Base-by-base conservation (phyloP, 2,113 vertebrate species). In the Albula goreensis region DNA sequence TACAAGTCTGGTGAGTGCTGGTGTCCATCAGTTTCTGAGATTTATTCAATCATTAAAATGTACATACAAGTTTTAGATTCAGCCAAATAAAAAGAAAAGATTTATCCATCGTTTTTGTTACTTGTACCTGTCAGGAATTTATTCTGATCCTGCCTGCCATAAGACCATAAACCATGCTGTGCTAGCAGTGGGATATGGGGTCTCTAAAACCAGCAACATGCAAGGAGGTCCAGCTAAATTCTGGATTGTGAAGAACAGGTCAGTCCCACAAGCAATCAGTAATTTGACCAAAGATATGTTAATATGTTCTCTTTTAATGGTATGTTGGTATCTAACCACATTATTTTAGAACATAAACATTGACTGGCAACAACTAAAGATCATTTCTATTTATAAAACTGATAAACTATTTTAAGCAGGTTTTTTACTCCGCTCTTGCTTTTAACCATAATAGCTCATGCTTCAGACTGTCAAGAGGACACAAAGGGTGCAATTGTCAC, bases 1-100 rank as follows among this genome's bases (percentile, higher is more conserved):
- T 91, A 91, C 50, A 17, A 52, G 17, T 89, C 87, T 0, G 93
- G 92, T 92, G 78, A 25, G 78, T 31, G 10, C 31, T 79, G 25
- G 53, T 12, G 12, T 56, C 12, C 0, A 56, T 6, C 53, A 1
- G 6, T 56, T 12, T 77, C 5, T 77, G 17, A 77, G 22, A 19
- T 77, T 10, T 77, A n/a, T 77, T 77, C 70, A 77, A 77, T 25
- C 70, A 77, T 19, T 12, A 56, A 56, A 56, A 56, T 56, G 53
- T 12, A 56, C 53, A 9, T 56, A 56, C 31, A 41, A 41, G 31
- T 41, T 41, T 41, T 41, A 41, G 31, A 41, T 41, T 41, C 1
- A 41, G 31, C 31, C 31, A 41, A 41, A 41, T 41, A 41, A 41
- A 41, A 41, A 41, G 31, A 41, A 41, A 1, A 41, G 31, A 41